Conservation (phyloP, 2,113 vertebrate genomes). For the Chaetura pelagica region DNA sequence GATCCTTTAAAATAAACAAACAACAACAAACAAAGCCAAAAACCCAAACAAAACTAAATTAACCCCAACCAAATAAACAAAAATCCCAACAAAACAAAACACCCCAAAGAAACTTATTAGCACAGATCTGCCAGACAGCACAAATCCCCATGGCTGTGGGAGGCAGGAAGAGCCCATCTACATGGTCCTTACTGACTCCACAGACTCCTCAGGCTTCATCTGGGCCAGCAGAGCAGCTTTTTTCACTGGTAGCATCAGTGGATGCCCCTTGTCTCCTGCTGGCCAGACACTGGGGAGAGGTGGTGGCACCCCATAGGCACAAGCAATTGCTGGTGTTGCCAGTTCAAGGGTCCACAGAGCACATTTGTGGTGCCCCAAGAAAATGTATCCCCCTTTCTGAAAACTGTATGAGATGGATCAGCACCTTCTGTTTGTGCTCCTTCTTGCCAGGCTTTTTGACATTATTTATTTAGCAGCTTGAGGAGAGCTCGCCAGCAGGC, state of each 20-base stretch:
- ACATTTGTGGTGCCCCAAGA: neutral
- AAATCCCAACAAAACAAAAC: neutral
- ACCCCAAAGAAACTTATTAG: neutral
- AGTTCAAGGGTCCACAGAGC: neutral
- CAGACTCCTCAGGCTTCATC: neutral
- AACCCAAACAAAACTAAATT: no score
- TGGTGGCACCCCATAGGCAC: neutral
- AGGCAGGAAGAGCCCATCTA: neutral
- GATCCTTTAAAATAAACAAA: neutral
- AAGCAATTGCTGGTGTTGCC: neutral
- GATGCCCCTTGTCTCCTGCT: neutral
- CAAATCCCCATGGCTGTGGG: neutral
- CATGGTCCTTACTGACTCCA: neutral
- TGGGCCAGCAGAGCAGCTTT: neutral
- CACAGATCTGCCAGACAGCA: neutral
- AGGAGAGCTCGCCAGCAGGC: neutral
- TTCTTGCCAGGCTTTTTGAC: neutral
- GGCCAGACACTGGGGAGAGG: neutral
- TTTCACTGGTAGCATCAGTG: neutral
- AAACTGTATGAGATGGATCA: neutral
- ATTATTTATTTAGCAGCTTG: slow-evolving; percentile 12
- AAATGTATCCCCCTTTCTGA: neutral
- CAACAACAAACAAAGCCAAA: neutral
- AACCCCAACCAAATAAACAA: no score
- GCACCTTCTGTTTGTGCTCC: neutral